These are phyloP conservation scores for Liodrosophila aerea DNA, from an alignment of 2,888 invertebrate genomes.

Conservation along the genomic window DNA sequence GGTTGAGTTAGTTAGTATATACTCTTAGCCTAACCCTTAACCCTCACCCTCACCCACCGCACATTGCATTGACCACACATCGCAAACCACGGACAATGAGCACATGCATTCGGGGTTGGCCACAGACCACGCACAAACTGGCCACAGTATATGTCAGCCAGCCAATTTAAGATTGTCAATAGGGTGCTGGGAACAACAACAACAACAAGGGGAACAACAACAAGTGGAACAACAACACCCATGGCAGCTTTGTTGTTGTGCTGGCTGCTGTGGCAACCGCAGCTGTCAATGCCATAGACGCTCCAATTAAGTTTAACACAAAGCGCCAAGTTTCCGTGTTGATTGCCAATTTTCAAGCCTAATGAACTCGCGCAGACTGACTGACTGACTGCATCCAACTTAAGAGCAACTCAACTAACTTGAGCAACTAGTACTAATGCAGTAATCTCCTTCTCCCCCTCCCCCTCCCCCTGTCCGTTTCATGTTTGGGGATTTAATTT, in stretches of 20 bases:
- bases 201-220: not conserved
- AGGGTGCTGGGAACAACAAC: constrained; percentile 1
- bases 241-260: constrained; percentile 1
- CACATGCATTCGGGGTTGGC: too few species aligned
- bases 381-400: too few species aligned
- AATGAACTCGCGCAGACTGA: constrained; percentile 58
- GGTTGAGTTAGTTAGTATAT: too few species aligned
- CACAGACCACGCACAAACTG: not conserved
- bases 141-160: constrained; percentile 6
- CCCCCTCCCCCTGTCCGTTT: too few species aligned
- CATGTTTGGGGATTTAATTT: too few species aligned
- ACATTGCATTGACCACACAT: too few species aligned
- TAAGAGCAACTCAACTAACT: not conserved
- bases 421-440: constrained; percentile 5
- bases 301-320: constrained; percentile 65
- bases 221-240: too few species aligned
- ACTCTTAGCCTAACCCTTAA: not conserved
- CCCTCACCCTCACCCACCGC: not conserved
- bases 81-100: too few species aligned
- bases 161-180: constrained; percentile 17
- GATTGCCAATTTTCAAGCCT: constrained; percentile 70
- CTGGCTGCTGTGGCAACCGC: constrained; percentile 15
- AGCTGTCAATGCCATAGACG: constrained; percentile 53
- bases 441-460: not conserved
- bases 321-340: constrained; percentile 53